These are phyloP conservation scores for Stegodyphus dumicola DNA, from an alignment of 1,140 invertebrate species.

Conservation along the genomic window DNA sequence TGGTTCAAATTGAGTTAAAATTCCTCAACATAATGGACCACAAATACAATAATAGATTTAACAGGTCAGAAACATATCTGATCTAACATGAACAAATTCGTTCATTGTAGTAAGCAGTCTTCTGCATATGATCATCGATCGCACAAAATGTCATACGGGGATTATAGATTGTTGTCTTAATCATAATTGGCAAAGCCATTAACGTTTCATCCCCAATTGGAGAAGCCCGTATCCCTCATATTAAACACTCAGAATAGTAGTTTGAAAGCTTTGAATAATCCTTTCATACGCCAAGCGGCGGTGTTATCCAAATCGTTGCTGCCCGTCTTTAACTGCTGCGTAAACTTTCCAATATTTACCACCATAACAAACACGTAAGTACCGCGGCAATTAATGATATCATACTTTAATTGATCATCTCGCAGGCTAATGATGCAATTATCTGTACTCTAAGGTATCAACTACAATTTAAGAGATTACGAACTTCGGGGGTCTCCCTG, in stretches of 20 bases:
- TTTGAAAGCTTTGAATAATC: too few relatives aligned
- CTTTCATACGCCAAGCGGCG: too few relatives aligned
- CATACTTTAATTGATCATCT: constrained; percentile 53
- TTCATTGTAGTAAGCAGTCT: too few relatives aligned
- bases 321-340: too few relatives aligned
- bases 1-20: too few relatives aligned
- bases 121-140: background rate
- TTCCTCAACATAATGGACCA: too few relatives aligned
- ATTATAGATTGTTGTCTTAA: constrained; percentile 49
- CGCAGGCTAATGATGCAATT: constrained; percentile 48
- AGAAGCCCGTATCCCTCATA: background rate
- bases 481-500: constrained; percentile 19
- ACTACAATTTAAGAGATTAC: constrained; percentile 53
- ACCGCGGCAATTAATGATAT: constrained; percentile 37
- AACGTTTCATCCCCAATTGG: constrained; percentile 38
- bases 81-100: too few relatives aligned
- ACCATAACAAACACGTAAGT: too few relatives aligned
- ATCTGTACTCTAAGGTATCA: constrained; percentile 41
- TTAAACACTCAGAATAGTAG: background rate
- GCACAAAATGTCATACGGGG: background rate
- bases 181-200: constrained; percentile 55
- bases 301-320: too few relatives aligned
- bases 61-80: too few relatives aligned
- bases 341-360: too few relatives aligned
- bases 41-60: too few relatives aligned